Evolutionary conservation across 2,113 vertebrate genomes (phyloP).

Genomic region (Recurvirostra avosetta): DNA sequence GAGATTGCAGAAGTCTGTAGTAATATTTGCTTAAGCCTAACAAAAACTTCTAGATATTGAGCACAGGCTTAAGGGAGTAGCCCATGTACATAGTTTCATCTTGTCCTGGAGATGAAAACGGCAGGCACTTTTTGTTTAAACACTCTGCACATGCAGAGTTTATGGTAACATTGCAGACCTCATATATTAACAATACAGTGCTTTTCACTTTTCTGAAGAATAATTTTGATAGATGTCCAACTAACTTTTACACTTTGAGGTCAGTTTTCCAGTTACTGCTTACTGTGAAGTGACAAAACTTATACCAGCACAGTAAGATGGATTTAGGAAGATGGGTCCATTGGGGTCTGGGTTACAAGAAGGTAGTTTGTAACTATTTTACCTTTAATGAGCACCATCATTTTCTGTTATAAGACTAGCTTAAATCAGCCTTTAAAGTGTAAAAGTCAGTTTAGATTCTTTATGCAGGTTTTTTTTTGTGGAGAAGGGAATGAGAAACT

Average conservation of each 20-base stretch:
- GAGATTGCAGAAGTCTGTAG: background rate
- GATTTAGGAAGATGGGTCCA: background rate
- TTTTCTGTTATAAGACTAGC: background rate
- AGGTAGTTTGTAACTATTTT: background rate
- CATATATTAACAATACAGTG: accelerated
- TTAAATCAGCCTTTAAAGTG: background rate
- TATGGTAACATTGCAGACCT: background rate
- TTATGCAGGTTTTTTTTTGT: background rate
- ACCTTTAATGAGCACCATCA: background rate
- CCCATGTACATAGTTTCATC: background rate
- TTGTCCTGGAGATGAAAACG: background rate
- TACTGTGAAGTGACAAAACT: background rate
- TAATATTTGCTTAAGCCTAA: constrained; percentile 42
- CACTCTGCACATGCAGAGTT: background rate
- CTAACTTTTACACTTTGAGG: background rate
- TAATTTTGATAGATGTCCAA: background rate
- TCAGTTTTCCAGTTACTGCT: background rate
- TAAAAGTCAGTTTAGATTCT: background rate
- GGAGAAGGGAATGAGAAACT: background rate
- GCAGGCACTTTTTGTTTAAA: background rate
- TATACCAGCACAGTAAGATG: background rate
- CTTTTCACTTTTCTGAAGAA: background rate
- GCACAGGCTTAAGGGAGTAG: background rate
- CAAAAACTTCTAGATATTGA: background rate
- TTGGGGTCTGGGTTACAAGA: background rate